Evolutionary conservation across 2,113 vertebrate species (phyloP).

Genomic region (Speoplatyrhinus poulsoni): DNA sequence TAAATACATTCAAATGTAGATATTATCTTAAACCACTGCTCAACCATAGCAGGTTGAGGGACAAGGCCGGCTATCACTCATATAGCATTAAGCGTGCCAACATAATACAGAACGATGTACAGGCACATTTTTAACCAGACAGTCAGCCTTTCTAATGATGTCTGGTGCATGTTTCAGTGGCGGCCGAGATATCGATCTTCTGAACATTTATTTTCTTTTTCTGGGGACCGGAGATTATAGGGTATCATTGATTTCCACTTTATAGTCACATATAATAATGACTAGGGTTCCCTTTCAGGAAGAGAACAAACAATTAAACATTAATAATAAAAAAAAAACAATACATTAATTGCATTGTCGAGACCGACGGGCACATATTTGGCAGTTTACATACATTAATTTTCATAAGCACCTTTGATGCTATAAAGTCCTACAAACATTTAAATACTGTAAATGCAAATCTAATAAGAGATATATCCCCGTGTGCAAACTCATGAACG

Average conservation of each 20-base stretch:
- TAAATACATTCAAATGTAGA: too few relatives aligned
- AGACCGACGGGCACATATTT: slow-evolving; percentile 40
- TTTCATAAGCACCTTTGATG: slow-evolving; percentile 43
- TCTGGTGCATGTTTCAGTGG: slow-evolving; percentile 8
- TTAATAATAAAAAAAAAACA: not conserved
- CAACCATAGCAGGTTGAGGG: too few relatives aligned
- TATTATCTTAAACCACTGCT: too few relatives aligned
- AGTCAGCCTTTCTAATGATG: slow-evolving; percentile 19
- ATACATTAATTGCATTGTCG: slow-evolving; percentile 33
- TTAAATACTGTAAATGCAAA: not conserved
- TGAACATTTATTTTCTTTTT: slow-evolving; percentile 34
- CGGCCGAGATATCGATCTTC: slow-evolving; percentile 51
- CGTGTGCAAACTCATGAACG: slow-evolving; percentile 35
- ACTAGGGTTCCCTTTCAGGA: slow-evolving; percentile 47
- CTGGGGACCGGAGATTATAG: slow-evolving; percentile 46
- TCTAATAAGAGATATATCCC: not conserved
- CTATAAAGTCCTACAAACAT: slow-evolving; percentile 10
- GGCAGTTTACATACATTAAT: slow-evolving; percentile 21
- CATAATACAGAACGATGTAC: too few relatives aligned
- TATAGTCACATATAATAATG: slow-evolving; percentile 40
- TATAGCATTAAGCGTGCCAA: too few relatives aligned
- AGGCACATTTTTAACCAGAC: not conserved
- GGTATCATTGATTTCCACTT: slow-evolving; percentile 66
- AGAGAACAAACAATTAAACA: slow-evolving; percentile 51
- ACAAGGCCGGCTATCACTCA: too few relatives aligned